phyloP scores from a whole-genome alignment of 2,888 invertebrate species.

The Biston stratarius region DNA sequence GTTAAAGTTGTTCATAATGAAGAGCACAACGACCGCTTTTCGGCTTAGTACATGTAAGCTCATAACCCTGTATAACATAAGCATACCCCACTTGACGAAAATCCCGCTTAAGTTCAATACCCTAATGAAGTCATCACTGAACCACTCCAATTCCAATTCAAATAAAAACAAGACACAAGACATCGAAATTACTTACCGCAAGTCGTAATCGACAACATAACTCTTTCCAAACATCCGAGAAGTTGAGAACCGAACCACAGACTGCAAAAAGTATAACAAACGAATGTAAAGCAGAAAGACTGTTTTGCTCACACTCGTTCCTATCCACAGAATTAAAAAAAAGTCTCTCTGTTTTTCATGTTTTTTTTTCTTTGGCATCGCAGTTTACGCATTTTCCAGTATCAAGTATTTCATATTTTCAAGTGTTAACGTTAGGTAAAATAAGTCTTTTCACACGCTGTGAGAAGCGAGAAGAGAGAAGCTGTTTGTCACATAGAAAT shows the following conservation, averaged over 20 bases:
- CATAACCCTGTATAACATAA: no score
- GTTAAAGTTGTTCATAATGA: no score
- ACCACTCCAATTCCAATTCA: slow-evolving; percentile 37
- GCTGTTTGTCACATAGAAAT: no score
- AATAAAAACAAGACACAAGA: slow-evolving; percentile 43
- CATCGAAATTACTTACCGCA: slow-evolving; percentile 44
- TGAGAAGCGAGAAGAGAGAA: no score
- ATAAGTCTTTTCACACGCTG: no score
- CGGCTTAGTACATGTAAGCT: no score
- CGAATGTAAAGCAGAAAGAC: no score
- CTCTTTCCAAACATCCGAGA: slow-evolving; percentile 36
- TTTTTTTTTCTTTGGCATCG: no score
- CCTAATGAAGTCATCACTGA: slow-evolving; percentile 42
- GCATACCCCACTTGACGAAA: neutral
- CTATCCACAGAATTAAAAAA: neutral
- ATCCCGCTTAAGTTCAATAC: slow-evolving; percentile 29
- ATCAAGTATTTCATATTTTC: no score
- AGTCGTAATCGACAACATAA: slow-evolving; percentile 46
- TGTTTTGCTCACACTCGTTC: neutral
- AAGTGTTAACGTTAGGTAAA: no score
- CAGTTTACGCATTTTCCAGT: no score
- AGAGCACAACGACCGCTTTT: no score
- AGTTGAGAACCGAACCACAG: neutral
- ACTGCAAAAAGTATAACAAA: neutral
- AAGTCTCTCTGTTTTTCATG: neutral